Base-by-base conservation (phyloP, 2,797 vertebrate species). In the Botia kubotai region DNA sequence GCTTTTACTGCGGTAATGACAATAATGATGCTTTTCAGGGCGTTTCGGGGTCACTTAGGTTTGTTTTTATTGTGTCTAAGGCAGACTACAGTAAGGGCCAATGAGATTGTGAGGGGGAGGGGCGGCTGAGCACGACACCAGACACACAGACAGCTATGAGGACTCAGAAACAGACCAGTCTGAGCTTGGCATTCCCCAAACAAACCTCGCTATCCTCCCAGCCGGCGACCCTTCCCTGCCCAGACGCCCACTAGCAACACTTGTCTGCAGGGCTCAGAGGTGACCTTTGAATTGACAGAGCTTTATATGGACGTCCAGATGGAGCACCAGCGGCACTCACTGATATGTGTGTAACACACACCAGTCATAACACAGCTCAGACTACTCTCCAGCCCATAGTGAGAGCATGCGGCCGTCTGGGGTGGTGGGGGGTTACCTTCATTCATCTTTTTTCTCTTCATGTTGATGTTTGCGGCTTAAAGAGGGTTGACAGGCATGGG, bases 241-340 rank as follows among this genome's bases (percentile, higher is more conserved):
- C 83, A 84, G 85, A 86, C 83, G 55, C 77, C 83, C 72, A 39
- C 81, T 76, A 83, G 83, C 81, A 94, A 93, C 93, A 94, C 92
- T 94, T 94, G 94, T 91, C 91, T 91, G 90, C 87, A 93, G 89
- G 89, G 87, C 92, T 94, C 93, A 94, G 90, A 90, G 75, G 82
- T 93, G 93, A 94, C 93, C 92, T 94, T 94, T 94, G 85, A 93
- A 90, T 91, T 93, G 94, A 93, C 93, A 94, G 92, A 89, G 88
- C 92, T 94, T 93, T 93, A 93, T 92, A 93, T 90, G 92, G 91
- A 90, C 82, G 84, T 92, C 91, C 91, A 89, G 84, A 79, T 87
- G 86, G 91, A 93, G 90, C 84, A 90, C 88, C 73, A 79, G 76
- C 72, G 84, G 90, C 78, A 87, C 89, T 88, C 90, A 93, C 90